Evolutionary conservation across 2,113 vertebrate genomes (phyloP).

Genomic region (Varanus salvator): DNA sequence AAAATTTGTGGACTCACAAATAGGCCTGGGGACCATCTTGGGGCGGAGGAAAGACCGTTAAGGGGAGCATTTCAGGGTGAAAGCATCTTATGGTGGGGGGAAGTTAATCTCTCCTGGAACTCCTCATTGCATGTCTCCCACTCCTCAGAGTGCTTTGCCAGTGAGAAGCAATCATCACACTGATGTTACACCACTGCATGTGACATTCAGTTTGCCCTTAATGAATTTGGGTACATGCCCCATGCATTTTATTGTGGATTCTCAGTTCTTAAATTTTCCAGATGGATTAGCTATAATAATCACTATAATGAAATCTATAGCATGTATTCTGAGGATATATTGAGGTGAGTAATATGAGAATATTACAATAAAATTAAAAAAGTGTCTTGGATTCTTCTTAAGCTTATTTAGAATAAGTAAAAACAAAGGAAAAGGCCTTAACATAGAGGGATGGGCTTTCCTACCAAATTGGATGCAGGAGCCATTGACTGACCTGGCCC

Average conservation of each 20-base stretch:
- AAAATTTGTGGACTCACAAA: neutral
- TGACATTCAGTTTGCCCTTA: neutral
- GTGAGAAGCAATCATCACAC: neutral
- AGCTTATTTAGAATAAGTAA: neutral
- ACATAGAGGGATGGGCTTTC: neutral
- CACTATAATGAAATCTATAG: neutral
- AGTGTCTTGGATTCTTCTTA: neutral
- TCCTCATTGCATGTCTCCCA: neutral
- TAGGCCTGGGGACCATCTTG: neutral
- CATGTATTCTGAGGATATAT: neutral
- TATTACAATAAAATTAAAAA: neutral
- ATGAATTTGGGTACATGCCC: neutral
- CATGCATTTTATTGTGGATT: neutral
- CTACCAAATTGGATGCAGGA: neutral
- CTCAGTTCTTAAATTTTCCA: neutral
- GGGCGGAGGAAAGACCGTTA: neutral
- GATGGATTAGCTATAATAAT: neutral
- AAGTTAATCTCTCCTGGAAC: neutral
- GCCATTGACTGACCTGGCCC: neutral
- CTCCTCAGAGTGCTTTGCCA: neutral
- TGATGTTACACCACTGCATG: neutral
- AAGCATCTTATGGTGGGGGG: neutral
- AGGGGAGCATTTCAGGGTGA: neutral
- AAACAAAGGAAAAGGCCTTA: neutral
- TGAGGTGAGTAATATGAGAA: neutral